phyloP scores from a whole-genome alignment of 2,113 vertebrate species.

The Leucopsar rothschildi region DNA sequence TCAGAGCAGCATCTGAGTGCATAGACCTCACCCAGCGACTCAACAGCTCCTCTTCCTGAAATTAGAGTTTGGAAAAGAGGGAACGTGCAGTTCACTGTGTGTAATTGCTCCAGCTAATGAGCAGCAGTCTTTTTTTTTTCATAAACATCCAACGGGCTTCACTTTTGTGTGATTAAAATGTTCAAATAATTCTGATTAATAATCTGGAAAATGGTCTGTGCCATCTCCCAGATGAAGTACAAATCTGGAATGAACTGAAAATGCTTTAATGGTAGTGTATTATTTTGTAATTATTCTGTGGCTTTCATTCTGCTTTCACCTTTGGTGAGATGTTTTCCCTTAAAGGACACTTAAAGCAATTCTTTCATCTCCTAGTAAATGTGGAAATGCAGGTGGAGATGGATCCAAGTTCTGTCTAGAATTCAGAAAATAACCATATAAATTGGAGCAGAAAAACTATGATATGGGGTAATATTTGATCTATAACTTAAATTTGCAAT shows the following conservation, averaged over 20 bases:
- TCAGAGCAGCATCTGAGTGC: neutral
- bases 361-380: neutral
- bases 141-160: neutral
- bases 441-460: neutral
- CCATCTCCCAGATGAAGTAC: neutral
- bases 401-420: neutral
- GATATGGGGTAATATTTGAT: neutral
- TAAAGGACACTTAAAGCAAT: neutral
- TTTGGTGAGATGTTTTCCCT: neutral
- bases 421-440: neutral
- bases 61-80: neutral
- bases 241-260: neutral
- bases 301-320: neutral
- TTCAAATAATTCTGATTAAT: neutral
- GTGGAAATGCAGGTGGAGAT: neutral
- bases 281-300: neutral
- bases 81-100: rapidly evolving
- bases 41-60: neutral
- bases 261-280: neutral
- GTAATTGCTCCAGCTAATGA: neutral
- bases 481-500: neutral
- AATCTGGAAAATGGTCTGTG: neutral
- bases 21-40: neutral
- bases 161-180: neutral
- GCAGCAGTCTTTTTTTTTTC: neutral